Evolutionary conservation across 64 coral and sea anemone genomes (phyloP), one percentile per base, ranked within the genome.

Genomic region (Pocillopora damicornis): DNA sequence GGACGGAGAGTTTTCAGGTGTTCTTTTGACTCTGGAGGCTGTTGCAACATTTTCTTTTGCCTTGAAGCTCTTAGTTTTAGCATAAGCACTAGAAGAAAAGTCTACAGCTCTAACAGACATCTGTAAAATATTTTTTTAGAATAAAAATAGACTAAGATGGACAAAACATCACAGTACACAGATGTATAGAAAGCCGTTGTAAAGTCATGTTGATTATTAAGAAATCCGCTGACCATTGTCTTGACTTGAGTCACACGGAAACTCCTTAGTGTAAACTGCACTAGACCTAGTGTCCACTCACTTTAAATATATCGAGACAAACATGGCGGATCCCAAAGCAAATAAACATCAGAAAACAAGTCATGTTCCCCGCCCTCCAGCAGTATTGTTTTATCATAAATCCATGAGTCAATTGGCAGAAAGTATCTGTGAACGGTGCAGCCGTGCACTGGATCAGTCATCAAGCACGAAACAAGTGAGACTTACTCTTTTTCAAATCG

Each of bases 31-130:
- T 87, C 86, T 96, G 2, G 94, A 88, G 5, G 87, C 89, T 15
- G 91, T 90, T 63, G 94, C 35, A 51, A 60, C 38, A 88, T 93
- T 96, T 93, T 96, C 94, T 77, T 96, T 96, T 1, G 94, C 94
- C 61, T 93, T 93, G 76, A 90, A 96, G 22, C 94, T 96, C 75
- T 93, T 96, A 7, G 94, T 96, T 83, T 96, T 96, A 63, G 94
- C 91, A 60, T 96, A 96, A 13, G 88, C 91, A 86, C 87, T 88
- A 59, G 94, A 96, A 12, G 79, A 90, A 65, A 96, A 96, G 86
- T 96, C 91, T 58, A 96, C 58, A 38, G 91, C 45, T 76, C 94
- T 89, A 1, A 88, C 77, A 23, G 94, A 87, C 94, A 96, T 96
- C 61, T 90, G 89, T 37, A 58, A 36, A 78, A 1, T 30, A 87